Conservation (phyloP, 2,888 invertebrate genomes). For the Anoncus sp. region DNA sequence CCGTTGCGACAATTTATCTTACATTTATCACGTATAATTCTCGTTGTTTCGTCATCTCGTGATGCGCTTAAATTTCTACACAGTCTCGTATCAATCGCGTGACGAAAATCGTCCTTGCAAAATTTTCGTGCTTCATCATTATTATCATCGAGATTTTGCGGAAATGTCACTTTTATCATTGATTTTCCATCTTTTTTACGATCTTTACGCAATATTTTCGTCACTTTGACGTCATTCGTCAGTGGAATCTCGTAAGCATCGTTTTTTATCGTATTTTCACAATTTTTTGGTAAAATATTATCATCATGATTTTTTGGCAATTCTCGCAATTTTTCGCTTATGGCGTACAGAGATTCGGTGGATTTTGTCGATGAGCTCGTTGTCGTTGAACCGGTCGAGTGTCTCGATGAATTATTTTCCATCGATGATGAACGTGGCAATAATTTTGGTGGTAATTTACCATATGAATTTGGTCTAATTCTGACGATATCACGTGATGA, state of each 20-base stretch:
- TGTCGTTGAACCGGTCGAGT: conserved; percentile 78
- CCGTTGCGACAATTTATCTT: conserved; percentile 28
- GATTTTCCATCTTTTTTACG: too few relatives aligned
- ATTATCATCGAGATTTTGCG: conserved; percentile 35
- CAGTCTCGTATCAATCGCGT: conserved; percentile 20
- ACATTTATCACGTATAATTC: conserved; percentile 35
- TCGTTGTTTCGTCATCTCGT: conserved; percentile 1
- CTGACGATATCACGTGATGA: conserved; percentile 39
- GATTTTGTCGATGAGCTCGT: conserved; percentile 77
- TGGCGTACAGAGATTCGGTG: conserved; percentile 77
- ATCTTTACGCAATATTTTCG: too few relatives aligned
- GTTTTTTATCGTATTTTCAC: background rate
- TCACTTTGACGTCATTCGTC: too few relatives aligned
- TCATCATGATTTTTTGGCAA: conserved; percentile 46
- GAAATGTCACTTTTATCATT: conserved; percentile 24
- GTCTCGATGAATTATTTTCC: conserved; percentile 74
- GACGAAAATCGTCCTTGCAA: conserved; percentile 6
- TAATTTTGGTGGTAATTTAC: conserved; percentile 74
- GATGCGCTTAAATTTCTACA: conserved; percentile 21
- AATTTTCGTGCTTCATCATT: conserved; percentile 17
- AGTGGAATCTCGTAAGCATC: too few relatives aligned
- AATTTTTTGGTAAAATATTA: background rate
- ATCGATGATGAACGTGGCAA: conserved; percentile 77
- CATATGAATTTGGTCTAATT: conserved; percentile 73
- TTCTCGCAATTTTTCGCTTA: conserved; percentile 72